Conservation (phyloP, 1,140 invertebrate genomes). For the Lamellibrachia luymesi region DNA sequence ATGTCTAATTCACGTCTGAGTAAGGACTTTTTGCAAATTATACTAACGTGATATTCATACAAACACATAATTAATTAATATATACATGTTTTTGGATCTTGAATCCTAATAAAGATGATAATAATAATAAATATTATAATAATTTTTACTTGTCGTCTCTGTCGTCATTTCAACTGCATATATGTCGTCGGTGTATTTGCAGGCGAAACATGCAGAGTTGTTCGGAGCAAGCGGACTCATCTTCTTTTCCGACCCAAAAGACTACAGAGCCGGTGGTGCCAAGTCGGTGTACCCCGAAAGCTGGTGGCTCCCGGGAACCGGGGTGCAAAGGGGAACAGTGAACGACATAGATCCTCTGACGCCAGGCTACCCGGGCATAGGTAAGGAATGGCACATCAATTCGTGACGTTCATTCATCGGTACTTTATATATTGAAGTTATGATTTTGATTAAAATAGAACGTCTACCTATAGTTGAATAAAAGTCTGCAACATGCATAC, state of each 20-base stretch:
- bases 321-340: slow-evolving; percentile 49
- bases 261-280: slow-evolving; percentile 51
- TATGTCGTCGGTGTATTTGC: not conserved
- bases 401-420: not conserved
- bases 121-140: too few species aligned
- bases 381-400: slow-evolving; percentile 23
- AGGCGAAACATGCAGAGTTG: slow-evolving; percentile 53
- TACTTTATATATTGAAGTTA: not conserved
- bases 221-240: slow-evolving; percentile 56
- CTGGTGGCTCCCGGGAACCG: slow-evolving; percentile 59
- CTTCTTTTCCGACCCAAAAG: slow-evolving; percentile 60
- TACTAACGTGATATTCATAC: too few species aligned
- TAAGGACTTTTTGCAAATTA: too few species aligned
- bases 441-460: not conserved
- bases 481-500: too few species aligned
- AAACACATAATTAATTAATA: too few species aligned
- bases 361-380: slow-evolving; percentile 57
- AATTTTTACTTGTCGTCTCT: too few species aligned
- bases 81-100: too few species aligned
- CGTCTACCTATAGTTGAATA: too few species aligned
- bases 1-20: too few species aligned
- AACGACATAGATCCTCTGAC: slow-evolving; percentile 57
- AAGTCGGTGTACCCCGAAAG: slow-evolving; percentile 54
- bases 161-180: too few species aligned
- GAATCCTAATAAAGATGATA: too few species aligned